Conservation (phyloP, 2,888 invertebrate genomes). For the Hydrotaea diabolus region DNA sequence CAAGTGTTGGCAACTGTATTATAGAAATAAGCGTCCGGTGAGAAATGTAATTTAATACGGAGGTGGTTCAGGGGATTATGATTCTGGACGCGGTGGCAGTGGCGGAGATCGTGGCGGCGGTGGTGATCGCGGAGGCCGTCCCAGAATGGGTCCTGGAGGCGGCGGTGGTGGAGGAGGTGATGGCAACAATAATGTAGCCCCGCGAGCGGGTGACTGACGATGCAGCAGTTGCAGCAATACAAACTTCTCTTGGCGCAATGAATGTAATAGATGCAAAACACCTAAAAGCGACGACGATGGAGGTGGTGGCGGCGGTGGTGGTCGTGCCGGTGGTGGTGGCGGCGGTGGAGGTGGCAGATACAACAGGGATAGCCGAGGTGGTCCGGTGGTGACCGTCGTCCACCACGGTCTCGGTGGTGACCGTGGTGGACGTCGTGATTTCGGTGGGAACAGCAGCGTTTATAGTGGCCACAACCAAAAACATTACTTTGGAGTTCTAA, state of each 20-base stretch:
- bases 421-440: slow-evolving; percentile 74
- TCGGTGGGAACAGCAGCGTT: slow-evolving; percentile 69
- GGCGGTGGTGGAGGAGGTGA: slow-evolving; percentile 81
- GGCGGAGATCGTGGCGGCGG: slow-evolving; percentile 81
- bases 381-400: slow-evolving; percentile 71
- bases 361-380: slow-evolving; percentile 73
- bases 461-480: slow-evolving; percentile 51
- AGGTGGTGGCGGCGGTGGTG: slow-evolving; percentile 74
- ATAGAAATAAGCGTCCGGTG: too few species aligned
- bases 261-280: slow-evolving; percentile 93
- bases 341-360: slow-evolving; percentile 71
- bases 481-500: slow-evolving; percentile 49
- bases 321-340: slow-evolving; percentile 74
- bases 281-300: slow-evolving; percentile 84
- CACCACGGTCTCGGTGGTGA: slow-evolving; percentile 70
- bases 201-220: slow-evolving; percentile 95
- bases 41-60: too few species aligned
- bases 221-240: slow-evolving; percentile 96
- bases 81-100: slow-evolving; percentile 74
- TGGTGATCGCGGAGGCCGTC: slow-evolving; percentile 80
- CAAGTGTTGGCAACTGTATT: too few species aligned
- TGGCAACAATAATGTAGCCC: slow-evolving; percentile 85
- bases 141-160: slow-evolving; percentile 81
- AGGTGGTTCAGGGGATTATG: slow-evolving; percentile 77
- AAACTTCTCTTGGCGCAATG: slow-evolving; percentile 97